phyloP scores from a whole-genome alignment of 92 coral and sea anemone genomes.

The Meandrina meandrites region DNA sequence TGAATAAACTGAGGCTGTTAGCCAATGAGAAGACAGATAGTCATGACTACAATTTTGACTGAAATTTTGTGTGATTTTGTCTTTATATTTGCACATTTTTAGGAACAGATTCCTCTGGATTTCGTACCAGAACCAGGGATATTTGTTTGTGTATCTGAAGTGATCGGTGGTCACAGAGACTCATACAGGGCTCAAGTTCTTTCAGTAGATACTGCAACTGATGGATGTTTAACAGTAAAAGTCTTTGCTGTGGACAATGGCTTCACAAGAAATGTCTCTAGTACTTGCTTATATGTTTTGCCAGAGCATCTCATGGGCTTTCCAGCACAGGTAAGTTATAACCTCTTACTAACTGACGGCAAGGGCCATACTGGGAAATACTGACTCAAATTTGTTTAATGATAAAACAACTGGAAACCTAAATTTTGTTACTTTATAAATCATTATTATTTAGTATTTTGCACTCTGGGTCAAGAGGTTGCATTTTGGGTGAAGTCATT shows the following conservation, averaged over 20 bases:
- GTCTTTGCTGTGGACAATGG: constrained; percentile 96
- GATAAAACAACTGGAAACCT: too few species aligned
- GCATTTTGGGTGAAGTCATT: too few species aligned
- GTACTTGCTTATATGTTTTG: constrained; percentile 35
- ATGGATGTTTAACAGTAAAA: constrained; percentile 30
- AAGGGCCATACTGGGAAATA: too few species aligned
- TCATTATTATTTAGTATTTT: too few species aligned
- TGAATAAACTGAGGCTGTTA: too few species aligned
- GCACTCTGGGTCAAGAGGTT: too few species aligned
- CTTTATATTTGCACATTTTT: not conserved
- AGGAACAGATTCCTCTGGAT: constrained; percentile 47
- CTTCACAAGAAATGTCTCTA: constrained; percentile 62
- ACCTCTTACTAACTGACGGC: not conserved
- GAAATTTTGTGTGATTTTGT: not conserved
- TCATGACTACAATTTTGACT: too few species aligned
- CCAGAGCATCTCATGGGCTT: constrained; percentile 51
- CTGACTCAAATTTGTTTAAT: not conserved
- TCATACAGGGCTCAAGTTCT: constrained; percentile 70
- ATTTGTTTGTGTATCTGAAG: constrained; percentile 63
- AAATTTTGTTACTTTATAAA: too few species aligned
- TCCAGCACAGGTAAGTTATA: constrained; percentile 67
- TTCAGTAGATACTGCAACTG: not conserved
- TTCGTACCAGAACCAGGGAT: constrained; percentile 73
- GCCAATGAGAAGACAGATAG: too few species aligned
- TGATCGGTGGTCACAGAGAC: constrained; percentile 74